These are phyloP conservation scores for Odontomyia ornata DNA, from an alignment of 2,888 invertebrate species.

Conservation along the genomic window DNA sequence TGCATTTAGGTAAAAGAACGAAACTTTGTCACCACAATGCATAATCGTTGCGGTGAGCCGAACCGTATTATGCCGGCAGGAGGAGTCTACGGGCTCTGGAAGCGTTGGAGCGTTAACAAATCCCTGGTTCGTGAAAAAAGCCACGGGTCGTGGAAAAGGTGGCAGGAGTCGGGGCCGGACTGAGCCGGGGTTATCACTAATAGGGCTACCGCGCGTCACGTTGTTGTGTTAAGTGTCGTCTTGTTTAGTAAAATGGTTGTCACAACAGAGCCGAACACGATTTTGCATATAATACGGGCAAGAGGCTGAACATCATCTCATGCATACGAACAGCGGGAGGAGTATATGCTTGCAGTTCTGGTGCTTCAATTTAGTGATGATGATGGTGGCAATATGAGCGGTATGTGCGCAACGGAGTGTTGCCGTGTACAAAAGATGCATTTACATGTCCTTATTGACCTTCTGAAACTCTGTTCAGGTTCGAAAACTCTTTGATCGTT, in stretches of 20 bases:
- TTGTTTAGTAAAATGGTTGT: constrained; percentile 54
- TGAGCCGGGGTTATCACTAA: constrained; percentile 15
- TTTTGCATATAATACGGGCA: constrained; percentile 49
- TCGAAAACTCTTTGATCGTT: too few relatives aligned
- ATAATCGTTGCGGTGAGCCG: not conserved
- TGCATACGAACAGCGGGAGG: not conserved
- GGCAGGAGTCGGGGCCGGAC: constrained; percentile 14
- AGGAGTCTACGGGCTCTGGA: constrained; percentile 30
- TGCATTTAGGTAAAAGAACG: not conserved
- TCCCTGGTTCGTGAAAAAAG: not conserved
- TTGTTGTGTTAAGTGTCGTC: constrained; percentile 51
- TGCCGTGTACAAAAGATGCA: not conserved
- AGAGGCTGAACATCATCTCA: not conserved
- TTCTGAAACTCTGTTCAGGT: too few relatives aligned
- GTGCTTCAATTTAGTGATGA: not conserved
- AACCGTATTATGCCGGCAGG: not conserved
- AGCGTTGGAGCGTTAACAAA: constrained; percentile 31
- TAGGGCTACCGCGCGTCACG: constrained; percentile 45
- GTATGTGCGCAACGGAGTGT: not conserved
- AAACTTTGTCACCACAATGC: constrained; percentile 5
- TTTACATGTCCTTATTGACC: too few relatives aligned
- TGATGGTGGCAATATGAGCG: not conserved
- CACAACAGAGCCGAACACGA: constrained; percentile 53
- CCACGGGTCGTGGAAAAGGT: not conserved
- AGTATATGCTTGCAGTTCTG: not conserved